Evolutionary conservation across 2,113 vertebrate species (phyloP), one percentile per base, ranked within the genome.

Genomic region (Philantomba maxwellii): DNA sequence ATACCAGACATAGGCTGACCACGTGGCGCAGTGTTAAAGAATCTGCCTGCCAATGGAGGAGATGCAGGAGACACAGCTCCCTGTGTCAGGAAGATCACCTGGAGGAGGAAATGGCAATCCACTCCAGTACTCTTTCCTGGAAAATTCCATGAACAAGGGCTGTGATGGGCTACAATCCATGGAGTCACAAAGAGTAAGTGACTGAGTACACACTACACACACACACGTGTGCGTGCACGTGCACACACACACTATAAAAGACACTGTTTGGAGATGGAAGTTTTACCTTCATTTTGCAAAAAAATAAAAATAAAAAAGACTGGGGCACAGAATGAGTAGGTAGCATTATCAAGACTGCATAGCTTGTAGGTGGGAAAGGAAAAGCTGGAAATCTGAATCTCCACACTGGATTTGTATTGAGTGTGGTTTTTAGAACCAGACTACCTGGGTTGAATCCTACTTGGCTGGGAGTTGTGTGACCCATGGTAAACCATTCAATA

Each of bases 21-120:
- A 43, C 6, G 2, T 26, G 70, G 36, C 3, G 0, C 70, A 75
- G 70, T 15, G 70, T 23, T 75, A 2, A 26, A 75, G 70, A 75
- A 15, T 43, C 70, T 43, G 21, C 39, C 39, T 75, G 39, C 23
- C 39, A 75, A 26, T 75, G 3, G 9, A 43, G 70, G 12, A 43
- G 70, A 75, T 7, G 36, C 11, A 14, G 23, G 70, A 73, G 66
- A 73, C 1, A 0, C 17, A 13, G 23, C 23, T 26, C 70, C 11
- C 70, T 26, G 36, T 1, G 2, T 43, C 0, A 0, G 70, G 21
- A 43, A 75, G 70, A 43, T 43, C 11, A 1, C n/a, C 70, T 43
- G 70, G 36, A 75, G 6, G 70, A 75, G 23, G 36, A 75, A 73
- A 43, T 75, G 70, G 36, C 70, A 43, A 75, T 23, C 12, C 70